Evolutionary conservation across 2,113 vertebrate species (phyloP), one percentile per base, ranked within the genome.

Genomic region (Poeciliopsis turrubarensis): DNA sequence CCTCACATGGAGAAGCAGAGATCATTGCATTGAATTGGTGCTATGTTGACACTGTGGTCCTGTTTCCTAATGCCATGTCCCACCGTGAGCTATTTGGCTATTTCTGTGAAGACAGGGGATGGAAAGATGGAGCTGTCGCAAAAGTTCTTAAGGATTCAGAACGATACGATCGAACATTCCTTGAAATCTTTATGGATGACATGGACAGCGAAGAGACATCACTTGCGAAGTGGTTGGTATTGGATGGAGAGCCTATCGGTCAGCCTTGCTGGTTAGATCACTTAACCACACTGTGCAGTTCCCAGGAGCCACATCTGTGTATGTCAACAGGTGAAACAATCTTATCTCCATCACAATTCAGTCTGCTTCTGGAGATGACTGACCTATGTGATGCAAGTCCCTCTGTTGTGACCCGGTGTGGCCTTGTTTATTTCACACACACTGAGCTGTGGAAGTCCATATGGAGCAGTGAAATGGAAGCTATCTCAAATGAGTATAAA

Each of bases 21-120:
- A 78, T 19, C 1, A 26, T 80, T 70, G n/a, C 47, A 41, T 80
- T 71, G 51, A 78, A 62, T 29, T 93, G 75, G 90, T 88, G 30
- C 30, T 77, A 86, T 4, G 92, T 96, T 63, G 79, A 95, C 61
- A 90, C 92, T 0, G 72, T 90, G 7, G 90, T 94, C 39, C 51
- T 96, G 27, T 97, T 96, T 78, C 96, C 96, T 27, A 95, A 95
- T 39, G 86, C 91, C 64, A 91, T 97, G 87, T 93, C 89, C 15
- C 57, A 89, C 5, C 78, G 94, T n/a, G 95, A 97, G 72, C 68
- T 96, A 25, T 94, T 96, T 82, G 96, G 95, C 8, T 86, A 57
- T 65, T 86, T 78, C 77, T 86, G 68, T 79, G 86, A 88, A 66
- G 70, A 88, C n/a, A 72, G 70, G 26, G 78, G 90, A 29, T 96